Base-by-base conservation (phyloP, 2,113 vertebrate genomes). In the Apteryx mantelli region DNA sequence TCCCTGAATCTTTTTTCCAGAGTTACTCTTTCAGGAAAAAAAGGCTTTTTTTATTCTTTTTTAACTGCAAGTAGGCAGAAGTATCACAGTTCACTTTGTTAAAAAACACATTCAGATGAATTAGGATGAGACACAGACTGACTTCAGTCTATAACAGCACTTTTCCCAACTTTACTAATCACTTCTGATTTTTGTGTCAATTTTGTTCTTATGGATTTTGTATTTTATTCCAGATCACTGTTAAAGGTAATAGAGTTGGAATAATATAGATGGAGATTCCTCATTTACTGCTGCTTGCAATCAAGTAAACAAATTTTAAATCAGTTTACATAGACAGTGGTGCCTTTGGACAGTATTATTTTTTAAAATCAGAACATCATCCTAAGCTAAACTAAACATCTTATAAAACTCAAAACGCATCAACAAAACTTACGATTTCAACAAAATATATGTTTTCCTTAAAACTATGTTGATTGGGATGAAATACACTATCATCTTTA, bases 201-300 rank as follows among this genome's bases (percentile, higher is more conserved):
- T 40, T 52, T 48, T 25, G 64, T 13, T 63, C n/a, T 74, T 76
- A 96, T 66, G 58, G 66, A 95, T 95, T 93, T 40, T 64, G 11
- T 61, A 60, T 88, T 88, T 95, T 78, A 93, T 64, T 91, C 64
- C 63, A 91, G 9, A 88, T 83, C 32, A 91, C n/a, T 74, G 76
- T 86, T 50, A 88, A 95, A 81, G 21, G 25, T 93, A 95, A 88
- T 34, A 74, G 22, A 83, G 46, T 13, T 74, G 30, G 30, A 80
- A 89, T 88, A 92, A 84, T 34, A 14, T 32, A 88, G 22, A 61
- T 15, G 4, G 38, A 0, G 1, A 80, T 63, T 86, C 58, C 58
- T 52, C 25, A 56, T 38, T 71, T 17, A 30, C 58, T 76, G 11
- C 60, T 48, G 86, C 26, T 58, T 91, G 61, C 42, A 63, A 64